These are phyloP conservation scores for Montifringilla adamsi DNA, from an alignment of 2,113 vertebrate genomes.

Conservation along the genomic window DNA sequence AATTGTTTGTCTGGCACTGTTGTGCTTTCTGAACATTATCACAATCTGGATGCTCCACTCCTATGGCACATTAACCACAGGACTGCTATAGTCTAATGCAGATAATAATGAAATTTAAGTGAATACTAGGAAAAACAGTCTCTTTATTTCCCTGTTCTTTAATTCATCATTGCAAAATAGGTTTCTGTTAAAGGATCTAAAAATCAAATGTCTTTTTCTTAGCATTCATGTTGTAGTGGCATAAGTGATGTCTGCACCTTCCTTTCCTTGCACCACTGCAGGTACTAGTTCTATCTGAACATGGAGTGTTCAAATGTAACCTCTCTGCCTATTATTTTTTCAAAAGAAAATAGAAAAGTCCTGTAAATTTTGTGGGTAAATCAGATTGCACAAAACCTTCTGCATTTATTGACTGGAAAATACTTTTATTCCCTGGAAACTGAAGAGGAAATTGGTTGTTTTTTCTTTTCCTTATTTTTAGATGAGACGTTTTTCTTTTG, in stretches of 20 bases:
- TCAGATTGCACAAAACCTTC: neutral
- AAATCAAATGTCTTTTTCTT: neutral
- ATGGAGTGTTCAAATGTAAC: neutral
- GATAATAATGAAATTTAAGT: neutral
- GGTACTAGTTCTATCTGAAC: neutral
- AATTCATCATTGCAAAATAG: neutral
- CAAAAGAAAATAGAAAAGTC: neutral
- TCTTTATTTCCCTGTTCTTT: neutral
- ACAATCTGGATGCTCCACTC: neutral
- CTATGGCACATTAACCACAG: neutral
- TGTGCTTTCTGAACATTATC: neutral
- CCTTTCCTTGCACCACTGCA: neutral
- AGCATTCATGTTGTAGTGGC: neutral
- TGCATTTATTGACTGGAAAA: neutral
- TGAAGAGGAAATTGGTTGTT: neutral
- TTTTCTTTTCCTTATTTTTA: neutral
- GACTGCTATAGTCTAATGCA: neutral
- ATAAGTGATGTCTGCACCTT: neutral
- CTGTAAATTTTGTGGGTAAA: neutral
- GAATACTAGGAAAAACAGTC: neutral
- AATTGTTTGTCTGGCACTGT: neutral
- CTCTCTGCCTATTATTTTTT: neutral
- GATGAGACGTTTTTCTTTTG: neutral
- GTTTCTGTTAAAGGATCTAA: neutral
- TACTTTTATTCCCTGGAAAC: neutral